Conservation (phyloP, 2,888 invertebrate genomes). For the Heterodera filipjevi region DNA sequence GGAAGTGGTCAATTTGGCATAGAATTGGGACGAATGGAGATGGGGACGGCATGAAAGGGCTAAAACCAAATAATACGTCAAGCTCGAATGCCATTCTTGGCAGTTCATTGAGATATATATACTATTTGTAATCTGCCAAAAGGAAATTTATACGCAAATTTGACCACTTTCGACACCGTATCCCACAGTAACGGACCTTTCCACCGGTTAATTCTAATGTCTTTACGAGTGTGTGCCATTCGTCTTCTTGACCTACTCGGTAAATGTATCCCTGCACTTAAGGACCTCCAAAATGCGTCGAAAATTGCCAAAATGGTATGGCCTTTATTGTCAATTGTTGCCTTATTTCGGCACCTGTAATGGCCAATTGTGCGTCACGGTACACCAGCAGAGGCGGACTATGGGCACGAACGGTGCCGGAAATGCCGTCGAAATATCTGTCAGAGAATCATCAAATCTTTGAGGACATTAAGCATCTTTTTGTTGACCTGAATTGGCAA, state of each 20-base stretch:
- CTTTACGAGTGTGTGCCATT: not conserved
- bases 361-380: constrained; percentile 46
- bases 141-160: too few species aligned
- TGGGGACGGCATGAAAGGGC: not conserved
- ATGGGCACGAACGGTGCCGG: constrained; percentile 66
- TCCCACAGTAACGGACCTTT: too few species aligned
- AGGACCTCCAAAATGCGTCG: not conserved
- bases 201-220: too few species aligned
- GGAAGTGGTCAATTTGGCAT: constrained; percentile 39
- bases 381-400: constrained; percentile 64
- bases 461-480: too few species aligned
- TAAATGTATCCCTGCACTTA: too few species aligned
- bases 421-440: constrained; percentile 68
- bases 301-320: not conserved
- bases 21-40: constrained; percentile 23
- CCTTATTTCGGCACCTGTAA: constrained; percentile 37
- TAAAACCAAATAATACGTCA: not conserved
- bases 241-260: too few species aligned
- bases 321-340: not conserved
- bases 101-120: too few species aligned
- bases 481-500: constrained; percentile 16
- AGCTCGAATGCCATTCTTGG: not conserved
- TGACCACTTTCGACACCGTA: too few species aligned
- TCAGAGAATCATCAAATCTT: constrained; percentile 45
- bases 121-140: too few species aligned